Evolutionary conservation across 1,140 invertebrate species (phyloP).

Genomic region (Forficula auricularia): DNA sequence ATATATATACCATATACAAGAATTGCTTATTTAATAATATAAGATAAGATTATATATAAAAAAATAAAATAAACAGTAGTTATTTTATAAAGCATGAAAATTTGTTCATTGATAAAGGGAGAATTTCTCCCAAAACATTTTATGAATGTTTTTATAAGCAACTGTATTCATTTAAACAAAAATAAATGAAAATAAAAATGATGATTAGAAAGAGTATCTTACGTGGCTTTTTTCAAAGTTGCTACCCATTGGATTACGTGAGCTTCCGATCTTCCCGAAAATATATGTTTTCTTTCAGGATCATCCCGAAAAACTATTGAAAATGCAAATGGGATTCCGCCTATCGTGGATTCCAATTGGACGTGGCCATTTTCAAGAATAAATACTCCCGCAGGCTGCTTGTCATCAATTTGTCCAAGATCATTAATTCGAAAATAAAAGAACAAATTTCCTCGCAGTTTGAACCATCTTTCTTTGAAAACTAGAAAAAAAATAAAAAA

Average conservation of each 20-base stretch:
- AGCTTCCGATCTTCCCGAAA: conserved; percentile 40
- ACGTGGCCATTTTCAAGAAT: conserved; percentile 47
- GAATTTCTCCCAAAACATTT: too few species aligned
- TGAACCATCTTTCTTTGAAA: conserved; percentile 55
- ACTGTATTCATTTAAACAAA: background rate
- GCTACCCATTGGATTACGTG: conserved; percentile 41
- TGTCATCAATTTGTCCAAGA: conserved; percentile 40
- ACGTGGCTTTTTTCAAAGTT: conserved; percentile 33
- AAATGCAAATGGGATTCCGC: conserved; percentile 44
- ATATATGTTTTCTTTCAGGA: conserved; percentile 41
- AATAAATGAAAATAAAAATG: background rate
- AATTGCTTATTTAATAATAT: too few species aligned
- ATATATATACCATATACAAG: too few species aligned
- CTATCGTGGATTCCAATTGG: conserved; percentile 33
- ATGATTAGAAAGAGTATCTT: conserved; percentile 4
- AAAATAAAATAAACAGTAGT: too few species aligned
- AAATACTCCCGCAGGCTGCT: conserved; percentile 43
- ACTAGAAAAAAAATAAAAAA: conserved; percentile 22
- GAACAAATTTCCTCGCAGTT: conserved; percentile 45
- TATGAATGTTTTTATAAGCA: background rate
- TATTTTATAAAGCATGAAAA: background rate
- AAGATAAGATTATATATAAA: too few species aligned
- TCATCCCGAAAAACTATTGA: conserved; percentile 45
- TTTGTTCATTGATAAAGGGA: too few species aligned
- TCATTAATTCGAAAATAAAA: conserved; percentile 57